Evolutionary conservation across 2,888 invertebrate species (phyloP).

Genomic region (Cyaniris semiargus): DNA sequence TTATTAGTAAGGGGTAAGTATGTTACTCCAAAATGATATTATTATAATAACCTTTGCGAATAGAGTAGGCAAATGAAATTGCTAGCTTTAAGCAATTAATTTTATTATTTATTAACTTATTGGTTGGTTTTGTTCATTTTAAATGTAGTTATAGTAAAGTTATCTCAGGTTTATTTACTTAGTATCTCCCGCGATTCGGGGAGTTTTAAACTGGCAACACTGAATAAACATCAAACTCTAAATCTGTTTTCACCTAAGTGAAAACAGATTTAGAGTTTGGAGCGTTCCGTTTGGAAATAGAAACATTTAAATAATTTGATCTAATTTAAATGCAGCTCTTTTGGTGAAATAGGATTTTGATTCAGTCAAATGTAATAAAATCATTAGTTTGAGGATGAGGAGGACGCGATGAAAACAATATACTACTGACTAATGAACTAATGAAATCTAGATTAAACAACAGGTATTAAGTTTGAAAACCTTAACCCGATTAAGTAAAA

Average conservation of each 20-base stretch:
- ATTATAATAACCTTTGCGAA: no score
- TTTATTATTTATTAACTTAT: background rate
- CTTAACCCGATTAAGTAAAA: no score
- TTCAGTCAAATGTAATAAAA: background rate
- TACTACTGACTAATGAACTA: no score
- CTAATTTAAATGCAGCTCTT: background rate
- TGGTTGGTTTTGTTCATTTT: background rate
- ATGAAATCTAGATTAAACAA: no score
- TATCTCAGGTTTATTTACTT: background rate
- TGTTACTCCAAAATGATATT: no score
- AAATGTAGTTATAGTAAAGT: background rate
- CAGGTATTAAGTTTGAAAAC: no score
- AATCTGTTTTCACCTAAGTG: no score
- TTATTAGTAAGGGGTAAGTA: no score
- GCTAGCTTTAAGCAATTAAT: background rate
- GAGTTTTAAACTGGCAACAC: constrained; percentile 19
- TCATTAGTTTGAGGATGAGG: no score
- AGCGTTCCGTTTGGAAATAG: background rate
- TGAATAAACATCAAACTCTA: background rate
- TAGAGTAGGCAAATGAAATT: no score
- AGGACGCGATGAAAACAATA: no score
- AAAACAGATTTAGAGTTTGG: constrained; percentile 16
- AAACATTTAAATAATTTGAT: background rate
- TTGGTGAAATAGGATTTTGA: background rate
- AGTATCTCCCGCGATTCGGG: background rate